phyloP scores from a whole-genome alignment of 2,113 vertebrate genomes.

The human region GRCh38 chr1:230105501-230106000 shows the following conservation, averaged over 20 bases:
- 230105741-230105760: too few species aligned
- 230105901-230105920: fast-evolving
- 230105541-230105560: background rate
- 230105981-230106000: background rate
- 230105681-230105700: fast-evolving
- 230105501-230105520: background rate
- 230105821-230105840: too few species aligned
- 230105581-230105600: background rate
- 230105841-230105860: background rate
- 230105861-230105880: background rate
- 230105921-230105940: background rate
- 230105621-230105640: background rate
- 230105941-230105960: background rate
- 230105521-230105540: background rate
- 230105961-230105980: fast-evolving
- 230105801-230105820: background rate
- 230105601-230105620: background rate
- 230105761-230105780: background rate
- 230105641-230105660: fast-evolving
- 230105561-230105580: background rate
- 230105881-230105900: background rate
- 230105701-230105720: background rate
- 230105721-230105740: background rate
- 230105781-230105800: background rate
- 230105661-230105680: background rate